Evolutionary conservation across 1,140 invertebrate genomes (phyloP), one percentile per base, ranked within the genome.

Genomic region (Drosophila aff.): DNA sequence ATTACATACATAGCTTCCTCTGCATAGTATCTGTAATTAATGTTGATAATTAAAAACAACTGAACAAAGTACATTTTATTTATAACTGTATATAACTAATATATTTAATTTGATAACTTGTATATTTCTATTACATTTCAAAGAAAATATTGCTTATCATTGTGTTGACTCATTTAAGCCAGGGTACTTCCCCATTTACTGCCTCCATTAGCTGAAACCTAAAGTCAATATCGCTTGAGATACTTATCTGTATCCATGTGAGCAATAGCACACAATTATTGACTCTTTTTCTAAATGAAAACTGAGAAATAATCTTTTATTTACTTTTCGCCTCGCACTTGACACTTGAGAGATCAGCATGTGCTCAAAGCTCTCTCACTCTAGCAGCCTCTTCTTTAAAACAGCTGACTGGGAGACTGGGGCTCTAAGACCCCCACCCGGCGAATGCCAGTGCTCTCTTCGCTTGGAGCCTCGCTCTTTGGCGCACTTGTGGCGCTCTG

Each of bases 311-410:
- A 49, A n/a, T 52, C 40, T 23, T 59, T 31, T 18, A 41, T 59
- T 47, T 55, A 41, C 41, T n/a, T 23, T 44, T 36, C 44, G 52
- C 18, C 36, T 21, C 60, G 44, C 46, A 64, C 47, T 72, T 65
- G 26, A 41, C 50, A 52, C 47, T 36, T 36, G 60, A 68, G 58
- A 66, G 67, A 57, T 71, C 63, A 55, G 40, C 67, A 73, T 72
- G 66, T 69, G 82, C 74, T 65, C 55, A 59, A 65, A 78, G 67
- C 83, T 73, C 38, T 13, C 28, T 2, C 10, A 15, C 40, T 58
- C 46, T 36, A 36, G 33, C 33, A 6, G 11, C 4, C 33, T 36
- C 33, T 13, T 11, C 11, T 36, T 36, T 11, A 38, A 38, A 71
- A 71, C 69, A 73, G 53, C 67, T 73, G 69, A 72, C n/a, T 60